Conservation (phyloP, 2,113 vertebrate genomes). For the Etia nguti region DNA sequence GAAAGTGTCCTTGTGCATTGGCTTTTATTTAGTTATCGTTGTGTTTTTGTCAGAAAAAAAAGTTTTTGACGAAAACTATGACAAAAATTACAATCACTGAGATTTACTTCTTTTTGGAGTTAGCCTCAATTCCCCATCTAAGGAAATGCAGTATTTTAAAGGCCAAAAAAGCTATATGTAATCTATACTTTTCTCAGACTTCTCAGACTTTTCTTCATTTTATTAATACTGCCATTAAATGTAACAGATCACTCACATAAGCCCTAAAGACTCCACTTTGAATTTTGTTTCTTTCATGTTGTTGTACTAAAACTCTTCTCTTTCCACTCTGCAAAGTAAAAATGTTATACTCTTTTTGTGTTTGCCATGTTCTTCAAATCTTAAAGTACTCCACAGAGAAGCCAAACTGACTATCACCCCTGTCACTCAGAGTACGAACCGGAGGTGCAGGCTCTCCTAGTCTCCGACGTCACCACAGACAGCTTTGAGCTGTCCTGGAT, state of each 20-base stretch:
- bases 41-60: no score
- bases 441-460: slow-evolving; percentile 84
- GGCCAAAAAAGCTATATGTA: background rate
- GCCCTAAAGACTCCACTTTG: background rate
- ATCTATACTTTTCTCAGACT: background rate
- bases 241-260: background rate
- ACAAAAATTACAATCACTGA: background rate
- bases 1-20: no score
- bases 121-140: background rate
- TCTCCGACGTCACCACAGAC: slow-evolving; percentile 79
- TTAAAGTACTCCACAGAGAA: slow-evolving; percentile 34
- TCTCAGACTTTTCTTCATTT: background rate
- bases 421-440: slow-evolving; percentile 84
- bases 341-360: background rate
- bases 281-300: background rate
- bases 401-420: slow-evolving; percentile 43
- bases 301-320: background rate
- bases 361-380: slow-evolving; percentile 13
- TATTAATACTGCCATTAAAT: background rate
- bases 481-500: slow-evolving; percentile 88
- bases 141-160: background rate
- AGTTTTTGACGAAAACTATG: background rate
- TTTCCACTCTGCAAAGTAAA: background rate
- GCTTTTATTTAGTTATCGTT: no score
- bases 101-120: background rate